A percentile compares a stretch with the other conserved stretches of the same genome.
These are phyloP conservation scores for Polyergus mexicanus DNA, from an alignment of 1,140 invertebrate species.

Conservation along the genomic window DNA sequence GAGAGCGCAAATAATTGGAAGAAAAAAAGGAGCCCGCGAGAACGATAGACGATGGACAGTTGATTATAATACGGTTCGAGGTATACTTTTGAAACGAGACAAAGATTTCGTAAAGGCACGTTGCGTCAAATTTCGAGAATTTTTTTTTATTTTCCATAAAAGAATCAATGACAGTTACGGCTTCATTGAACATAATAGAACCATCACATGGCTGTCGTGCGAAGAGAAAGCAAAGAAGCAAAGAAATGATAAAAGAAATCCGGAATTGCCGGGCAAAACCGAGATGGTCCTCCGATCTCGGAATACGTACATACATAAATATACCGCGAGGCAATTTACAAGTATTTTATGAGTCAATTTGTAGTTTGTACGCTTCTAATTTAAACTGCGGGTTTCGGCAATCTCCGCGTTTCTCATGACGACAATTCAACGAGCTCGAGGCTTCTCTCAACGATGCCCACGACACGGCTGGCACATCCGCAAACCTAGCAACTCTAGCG, in stretches of 20 bases:
- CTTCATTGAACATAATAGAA: constrained; percentile 33
- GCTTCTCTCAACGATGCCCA: constrained; percentile 62
- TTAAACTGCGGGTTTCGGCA: constrained; percentile 84
- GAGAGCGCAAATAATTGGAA: constrained; percentile 44
- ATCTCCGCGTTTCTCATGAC: constrained; percentile 83
- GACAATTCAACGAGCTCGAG: constrained; percentile 78
- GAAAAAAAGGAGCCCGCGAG: constrained; percentile 65
- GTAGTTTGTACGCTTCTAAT: constrained; percentile 82
- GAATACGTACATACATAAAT: constrained; percentile 62
- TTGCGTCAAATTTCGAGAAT: constrained; percentile 27
- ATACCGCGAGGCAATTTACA: constrained; percentile 81
- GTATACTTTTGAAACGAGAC: constrained; percentile 57
- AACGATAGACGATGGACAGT: constrained; percentile 63
- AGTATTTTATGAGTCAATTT: constrained; percentile 75
- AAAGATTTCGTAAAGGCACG: constrained; percentile 48
- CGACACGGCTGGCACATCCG: constrained; percentile 55
- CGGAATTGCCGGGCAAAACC: constrained; percentile 30
- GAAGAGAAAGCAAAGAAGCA: constrained; percentile 8
- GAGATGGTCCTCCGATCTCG: constrained; percentile 68
- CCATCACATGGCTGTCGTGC: neutral
- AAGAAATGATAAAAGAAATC: constrained; percentile 40
- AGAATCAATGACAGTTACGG: constrained; percentile 63
- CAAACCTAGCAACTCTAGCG: constrained; percentile 58
- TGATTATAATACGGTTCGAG: constrained; percentile 69
- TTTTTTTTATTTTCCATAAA: constrained; percentile 56